These are phyloP conservation scores for Microctenopoma stevenorrisi DNA, from an alignment of 2,797 vertebrate species.

Conservation along the genomic window DNA sequence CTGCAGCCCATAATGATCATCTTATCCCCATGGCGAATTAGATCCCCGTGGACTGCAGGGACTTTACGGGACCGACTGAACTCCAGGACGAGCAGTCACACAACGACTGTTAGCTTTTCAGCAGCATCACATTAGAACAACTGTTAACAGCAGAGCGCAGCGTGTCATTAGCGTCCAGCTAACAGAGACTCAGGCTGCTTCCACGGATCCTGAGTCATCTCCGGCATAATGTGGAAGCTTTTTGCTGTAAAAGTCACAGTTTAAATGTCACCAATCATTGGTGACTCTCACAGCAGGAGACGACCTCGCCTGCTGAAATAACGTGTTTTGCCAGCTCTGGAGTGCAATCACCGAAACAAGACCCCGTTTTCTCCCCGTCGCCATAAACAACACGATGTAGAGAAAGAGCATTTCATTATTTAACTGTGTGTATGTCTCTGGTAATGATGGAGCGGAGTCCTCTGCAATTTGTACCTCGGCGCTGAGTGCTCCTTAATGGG, in stretches of 20 bases:
- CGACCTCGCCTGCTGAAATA: neutral
- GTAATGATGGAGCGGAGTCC: neutral
- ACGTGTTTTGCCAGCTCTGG: conserved; percentile 5
- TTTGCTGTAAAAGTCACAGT: conserved; percentile 10
- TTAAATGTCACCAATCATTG: conserved; percentile 46
- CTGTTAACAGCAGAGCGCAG: neutral
- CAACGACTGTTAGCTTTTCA: no score
- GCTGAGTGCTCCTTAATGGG: conserved; percentile 29
- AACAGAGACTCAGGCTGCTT: neutral
- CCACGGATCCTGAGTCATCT: conserved; percentile 2
- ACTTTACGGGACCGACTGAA: conserved; percentile 25
- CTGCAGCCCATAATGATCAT: conserved; percentile 4
- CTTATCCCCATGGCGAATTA: neutral
- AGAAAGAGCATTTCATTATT: conserved; percentile 2
- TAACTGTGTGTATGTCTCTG: neutral
- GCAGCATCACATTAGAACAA: neutral
- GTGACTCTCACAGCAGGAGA: conserved; percentile 12
- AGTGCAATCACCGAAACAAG: neutral
- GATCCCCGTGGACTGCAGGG: conserved; percentile 9
- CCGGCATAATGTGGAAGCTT: neutral
- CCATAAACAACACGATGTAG: neutral
- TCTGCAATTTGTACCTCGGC: conserved; percentile 6
- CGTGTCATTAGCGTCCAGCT: neutral
- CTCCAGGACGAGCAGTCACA: neutral
- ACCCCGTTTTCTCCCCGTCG: neutral